Conservation (phyloP, 2,888 invertebrate species). For the Diloba caeruleocephala region DNA sequence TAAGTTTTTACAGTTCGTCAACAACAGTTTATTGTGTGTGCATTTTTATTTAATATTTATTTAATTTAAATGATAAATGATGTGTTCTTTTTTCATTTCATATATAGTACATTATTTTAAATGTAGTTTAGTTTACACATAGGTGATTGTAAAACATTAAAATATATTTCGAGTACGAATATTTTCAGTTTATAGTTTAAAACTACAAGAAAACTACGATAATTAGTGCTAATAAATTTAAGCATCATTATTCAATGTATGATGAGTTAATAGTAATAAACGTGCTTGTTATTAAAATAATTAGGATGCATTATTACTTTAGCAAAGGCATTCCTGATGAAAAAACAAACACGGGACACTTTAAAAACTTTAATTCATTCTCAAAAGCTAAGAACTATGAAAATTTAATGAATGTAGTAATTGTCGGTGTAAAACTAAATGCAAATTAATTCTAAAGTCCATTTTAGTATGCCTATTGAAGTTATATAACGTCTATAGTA, state of each 20-base stretch:
- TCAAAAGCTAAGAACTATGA: conserved; percentile 38
- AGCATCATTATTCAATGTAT: no score
- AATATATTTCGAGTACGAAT: neutral
- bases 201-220: conserved; percentile 35
- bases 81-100: no score
- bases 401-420: conserved; percentile 42
- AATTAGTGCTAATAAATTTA: conserved; percentile 23
- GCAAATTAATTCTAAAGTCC: conserved; percentile 9
- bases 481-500: no score
- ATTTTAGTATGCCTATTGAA: no score
- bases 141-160: no score
- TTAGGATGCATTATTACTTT: conserved; percentile 42
- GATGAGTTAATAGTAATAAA: no score
- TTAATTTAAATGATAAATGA: no score
- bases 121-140: neutral
- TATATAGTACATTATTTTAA: no score
- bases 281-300: conserved; percentile 17
- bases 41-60: no score
- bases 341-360: conserved; percentile 22
- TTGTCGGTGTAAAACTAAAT: conserved; percentile 30
- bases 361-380: conserved; percentile 39
- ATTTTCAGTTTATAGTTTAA: conserved; percentile 3
- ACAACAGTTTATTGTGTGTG: no score
- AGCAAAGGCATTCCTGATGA: conserved; percentile 48
- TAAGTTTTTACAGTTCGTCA: no score